A percentile compares a stretch with the other conserved stretches of the same genome.
These are phyloP conservation scores for Myodes glareolus DNA, from an alignment of 2,113 vertebrate genomes.

Conservation along the genomic window DNA sequence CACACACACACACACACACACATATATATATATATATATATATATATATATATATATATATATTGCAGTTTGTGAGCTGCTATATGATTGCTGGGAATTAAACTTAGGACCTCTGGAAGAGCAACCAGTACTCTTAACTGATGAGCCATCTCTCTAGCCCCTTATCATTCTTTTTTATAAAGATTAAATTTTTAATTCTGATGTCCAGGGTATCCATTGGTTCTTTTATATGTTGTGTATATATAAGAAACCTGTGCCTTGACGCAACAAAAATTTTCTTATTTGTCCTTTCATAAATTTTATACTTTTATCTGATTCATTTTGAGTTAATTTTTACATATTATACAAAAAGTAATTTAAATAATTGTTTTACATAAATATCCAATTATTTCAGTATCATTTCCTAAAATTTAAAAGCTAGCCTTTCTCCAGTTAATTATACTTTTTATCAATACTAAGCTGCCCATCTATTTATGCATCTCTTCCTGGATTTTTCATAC, in stretches of 20 bases:
- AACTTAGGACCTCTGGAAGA: too few species aligned
- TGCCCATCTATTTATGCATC: neutral
- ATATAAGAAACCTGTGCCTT: neutral
- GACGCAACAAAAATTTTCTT: constrained; percentile 7
- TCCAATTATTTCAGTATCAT: neutral
- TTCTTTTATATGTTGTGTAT: neutral
- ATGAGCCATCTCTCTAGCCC: too few species aligned
- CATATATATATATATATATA: too few species aligned
- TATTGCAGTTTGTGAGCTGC: too few species aligned
- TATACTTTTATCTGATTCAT: constrained; percentile 17
- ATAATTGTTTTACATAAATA: neutral
- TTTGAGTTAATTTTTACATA: constrained; percentile 20
- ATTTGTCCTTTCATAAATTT: constrained; percentile 4
- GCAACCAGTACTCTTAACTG: too few species aligned
- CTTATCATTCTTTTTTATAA: neutral
- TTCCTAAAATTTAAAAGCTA: neutral
- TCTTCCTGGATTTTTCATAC: neutral
- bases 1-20: too few species aligned
- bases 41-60: too few species aligned
- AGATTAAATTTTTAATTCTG: constrained; percentile 14
- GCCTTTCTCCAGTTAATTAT: neutral
- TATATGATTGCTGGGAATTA: too few species aligned
- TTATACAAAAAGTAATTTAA: neutral
- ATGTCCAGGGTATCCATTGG: neutral
- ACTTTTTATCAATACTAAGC: neutral